Conservation (phyloP, 2,113 vertebrate species). For the Haplochromis vanheusdeni region DNA sequence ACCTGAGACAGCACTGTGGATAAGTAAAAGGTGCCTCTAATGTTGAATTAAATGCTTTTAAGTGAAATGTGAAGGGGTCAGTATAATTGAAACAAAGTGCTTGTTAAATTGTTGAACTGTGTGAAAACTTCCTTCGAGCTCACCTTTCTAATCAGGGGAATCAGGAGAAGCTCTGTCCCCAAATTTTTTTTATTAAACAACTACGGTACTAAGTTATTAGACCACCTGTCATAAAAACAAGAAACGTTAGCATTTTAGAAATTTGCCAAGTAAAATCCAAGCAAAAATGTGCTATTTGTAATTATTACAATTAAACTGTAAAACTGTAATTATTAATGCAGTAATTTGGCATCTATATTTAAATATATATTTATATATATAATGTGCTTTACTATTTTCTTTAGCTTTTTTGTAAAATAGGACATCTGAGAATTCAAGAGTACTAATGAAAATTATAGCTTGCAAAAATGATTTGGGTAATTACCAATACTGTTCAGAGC, state of each 20-base stretch:
- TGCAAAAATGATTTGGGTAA: neutral
- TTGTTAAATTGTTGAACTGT: neutral
- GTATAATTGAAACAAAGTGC: neutral
- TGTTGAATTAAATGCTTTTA: neutral
- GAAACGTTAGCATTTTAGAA: neutral
- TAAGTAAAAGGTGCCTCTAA: neutral
- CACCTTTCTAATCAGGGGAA: neutral
- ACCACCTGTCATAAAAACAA: neutral
- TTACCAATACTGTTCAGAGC: neutral
- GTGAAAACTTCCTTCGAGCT: neutral
- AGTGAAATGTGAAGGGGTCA: neutral
- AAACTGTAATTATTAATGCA: neutral
- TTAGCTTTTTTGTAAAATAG: neutral
- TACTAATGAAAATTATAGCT: neutral
- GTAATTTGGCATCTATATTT: neutral
- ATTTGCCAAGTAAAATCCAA: neutral
- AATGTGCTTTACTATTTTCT: neutral
- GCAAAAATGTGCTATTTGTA: neutral
- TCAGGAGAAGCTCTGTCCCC: neutral
- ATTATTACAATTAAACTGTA: neutral
- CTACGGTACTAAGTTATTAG: neutral
- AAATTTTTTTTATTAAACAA: accelerated
- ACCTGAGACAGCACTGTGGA: neutral
- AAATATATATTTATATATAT: neutral
- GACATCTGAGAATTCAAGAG: neutral